Evolutionary conservation across 2,797 vertebrate species (phyloP).

Genomic region (Xenopus petersii): DNA sequence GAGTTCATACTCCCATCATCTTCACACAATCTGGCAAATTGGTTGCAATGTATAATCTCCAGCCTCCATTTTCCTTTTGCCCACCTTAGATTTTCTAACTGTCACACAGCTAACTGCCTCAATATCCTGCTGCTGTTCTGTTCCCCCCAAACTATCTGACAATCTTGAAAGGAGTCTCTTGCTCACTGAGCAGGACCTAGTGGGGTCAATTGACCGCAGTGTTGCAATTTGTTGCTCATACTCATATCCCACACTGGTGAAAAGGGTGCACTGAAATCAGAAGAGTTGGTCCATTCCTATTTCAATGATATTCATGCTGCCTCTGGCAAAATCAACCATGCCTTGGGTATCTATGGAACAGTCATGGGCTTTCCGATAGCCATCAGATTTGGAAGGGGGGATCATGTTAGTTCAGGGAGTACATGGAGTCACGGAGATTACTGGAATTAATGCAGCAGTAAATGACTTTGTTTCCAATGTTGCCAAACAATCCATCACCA

Average conservation of each 20-base stretch:
- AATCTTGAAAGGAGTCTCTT: too few relatives aligned
- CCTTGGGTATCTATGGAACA: not conserved
- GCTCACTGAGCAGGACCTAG: too few relatives aligned
- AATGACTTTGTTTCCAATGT: conserved; percentile 4
- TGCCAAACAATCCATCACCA: not conserved
- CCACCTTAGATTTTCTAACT: too few relatives aligned
- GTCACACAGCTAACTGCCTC: too few relatives aligned
- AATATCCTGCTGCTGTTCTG: too few relatives aligned
- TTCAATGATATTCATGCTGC: not conserved
- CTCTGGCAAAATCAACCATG: not conserved
- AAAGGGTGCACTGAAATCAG: not conserved
- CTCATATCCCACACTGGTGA: not conserved
- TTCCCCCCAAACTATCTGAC: too few relatives aligned
- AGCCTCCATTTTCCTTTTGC: too few relatives aligned
- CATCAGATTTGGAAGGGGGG: conserved; percentile 10
- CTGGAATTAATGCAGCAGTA: not conserved
- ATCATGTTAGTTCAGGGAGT: conserved; percentile 14
- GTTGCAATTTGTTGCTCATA: too few relatives aligned
- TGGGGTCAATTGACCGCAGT: too few relatives aligned
- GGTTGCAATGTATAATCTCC: too few relatives aligned
- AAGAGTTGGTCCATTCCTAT: conserved; percentile 7
- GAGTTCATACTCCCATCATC: too few relatives aligned
- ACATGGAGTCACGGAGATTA: conserved; percentile 3
- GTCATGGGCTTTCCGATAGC: conserved; percentile 24
- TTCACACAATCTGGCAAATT: too few relatives aligned